These are phyloP conservation scores for Myiothlypis chrysogaster DNA, from an alignment of 2,797 vertebrate genomes.

Conservation along the genomic window DNA sequence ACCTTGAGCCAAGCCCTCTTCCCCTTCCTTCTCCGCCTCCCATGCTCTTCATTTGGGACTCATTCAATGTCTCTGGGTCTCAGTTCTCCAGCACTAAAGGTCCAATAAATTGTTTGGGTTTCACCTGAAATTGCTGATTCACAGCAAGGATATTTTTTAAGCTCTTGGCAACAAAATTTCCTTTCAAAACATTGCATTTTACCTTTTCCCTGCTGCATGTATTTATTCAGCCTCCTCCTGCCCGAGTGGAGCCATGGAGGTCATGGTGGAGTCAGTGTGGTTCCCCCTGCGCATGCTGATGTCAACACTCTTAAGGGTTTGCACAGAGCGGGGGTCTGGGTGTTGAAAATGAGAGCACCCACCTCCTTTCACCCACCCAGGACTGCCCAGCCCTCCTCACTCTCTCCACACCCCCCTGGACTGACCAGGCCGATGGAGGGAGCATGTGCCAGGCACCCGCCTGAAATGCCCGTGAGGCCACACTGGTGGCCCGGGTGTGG, in stretches of 20 bases:
- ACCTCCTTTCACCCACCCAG: accelerated
- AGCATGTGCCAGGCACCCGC: accelerated
- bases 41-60: background rate
- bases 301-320: background rate
- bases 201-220: background rate
- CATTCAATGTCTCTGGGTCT: background rate
- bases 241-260: background rate
- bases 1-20: background rate
- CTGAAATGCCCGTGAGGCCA: accelerated
- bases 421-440: accelerated
- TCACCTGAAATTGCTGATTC: background rate
- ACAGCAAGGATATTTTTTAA: background rate
- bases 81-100: background rate
- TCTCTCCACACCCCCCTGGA: accelerated
- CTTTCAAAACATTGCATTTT: background rate
- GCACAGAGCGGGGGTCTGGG: background rate
- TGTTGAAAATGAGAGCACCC: background rate
- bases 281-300: background rate
- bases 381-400: background rate
- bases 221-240: background rate
- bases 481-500: accelerated
- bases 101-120: background rate
- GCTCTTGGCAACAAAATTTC: background rate
- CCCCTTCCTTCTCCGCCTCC: background rate
- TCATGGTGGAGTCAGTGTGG: accelerated